Evolutionary conservation across 1,140 invertebrate species (phyloP), one percentile per base, ranked within the genome.

Genomic region (Diprion similis): DNA sequence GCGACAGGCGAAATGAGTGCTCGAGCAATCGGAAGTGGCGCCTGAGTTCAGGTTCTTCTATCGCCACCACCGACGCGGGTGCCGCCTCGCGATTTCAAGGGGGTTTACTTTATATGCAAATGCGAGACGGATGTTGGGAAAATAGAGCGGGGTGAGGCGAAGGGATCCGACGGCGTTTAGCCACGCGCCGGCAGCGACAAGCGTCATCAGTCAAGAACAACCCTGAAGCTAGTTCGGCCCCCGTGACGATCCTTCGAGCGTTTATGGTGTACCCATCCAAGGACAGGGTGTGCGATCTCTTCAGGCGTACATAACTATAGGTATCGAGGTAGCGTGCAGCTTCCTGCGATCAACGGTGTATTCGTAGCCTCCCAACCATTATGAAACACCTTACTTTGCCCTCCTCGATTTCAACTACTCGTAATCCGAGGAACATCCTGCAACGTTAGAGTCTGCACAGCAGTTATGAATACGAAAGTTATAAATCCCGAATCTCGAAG

Each of bases 1-100:
- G 69, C 76, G 82, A 84, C 82, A 82, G 79, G 75, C 80, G 80
- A 84, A 84, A 84, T 84, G 82, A 84, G 82, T 78, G 64, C 75
- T 24, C 51, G 75, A 76, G 76, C 81, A 82, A 84, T 83, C 80
- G 82, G 78, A 82, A 82, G 71, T 82, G 77, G 75, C 74, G 73
- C 67, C 47, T 19, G 13, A 15, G 46, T 24, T 10, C 19, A 46
- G 17, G 18, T 68, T 68, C 66, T 68, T 68, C 66, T 68, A 68
- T 68, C 66, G 66, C 17, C 59, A 15, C 13, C 13, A 7, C 13
- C 13, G 8, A 64, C 13, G 59, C 59, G 59, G 59, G 59, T 15
- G 2, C 13, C 13, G 13, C 18, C 66, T 11, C 17, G 37, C 18
- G 66, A 15, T 18, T 19, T 11, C 71, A 72, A 73, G 48, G 74